phyloP scores from a whole-genome alignment of 64 coral and sea anemone species.

The Dendronephthya gigantea region DNA sequence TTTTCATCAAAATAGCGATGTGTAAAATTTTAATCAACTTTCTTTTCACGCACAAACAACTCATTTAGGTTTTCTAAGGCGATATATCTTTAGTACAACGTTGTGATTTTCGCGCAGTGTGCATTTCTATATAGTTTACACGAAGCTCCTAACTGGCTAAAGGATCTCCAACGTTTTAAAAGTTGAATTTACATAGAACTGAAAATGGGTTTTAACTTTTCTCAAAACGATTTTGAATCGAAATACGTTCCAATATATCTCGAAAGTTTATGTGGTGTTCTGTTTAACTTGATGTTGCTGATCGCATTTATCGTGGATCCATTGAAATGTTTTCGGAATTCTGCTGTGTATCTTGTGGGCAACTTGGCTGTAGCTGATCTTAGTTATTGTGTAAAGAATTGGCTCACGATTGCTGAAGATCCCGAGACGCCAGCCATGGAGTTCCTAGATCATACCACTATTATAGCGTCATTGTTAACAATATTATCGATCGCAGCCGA shows the following conservation, averaged over 20 bases:
- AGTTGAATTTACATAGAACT: no score
- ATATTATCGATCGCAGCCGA: not conserved
- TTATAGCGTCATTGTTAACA: not conserved
- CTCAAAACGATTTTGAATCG: not conserved
- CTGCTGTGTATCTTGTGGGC: not conserved
- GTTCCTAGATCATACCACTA: not conserved
- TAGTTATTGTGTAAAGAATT: not conserved
- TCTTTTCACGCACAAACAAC: no score
- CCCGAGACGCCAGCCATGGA: not conserved
- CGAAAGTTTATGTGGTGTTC: not conserved
- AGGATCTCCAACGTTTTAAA: no score
- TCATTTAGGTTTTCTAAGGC: no score
- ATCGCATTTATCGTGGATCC: not conserved
- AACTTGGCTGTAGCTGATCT: not conserved
- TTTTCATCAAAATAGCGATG: no score
- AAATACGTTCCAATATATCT: not conserved
- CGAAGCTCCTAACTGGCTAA: no score
- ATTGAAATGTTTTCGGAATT: constrained; percentile 11
- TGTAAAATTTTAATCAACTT: no score
- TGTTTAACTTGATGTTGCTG: not conserved
- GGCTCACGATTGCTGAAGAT: not conserved
- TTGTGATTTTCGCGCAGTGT: no score
- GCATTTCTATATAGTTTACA: no score
- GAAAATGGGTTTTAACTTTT: not conserved
- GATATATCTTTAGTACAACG: no score